Evolutionary conservation across 2,113 vertebrate species (phyloP), one percentile per base, ranked within the genome.

Genomic region (Cyphomyrus discorhynchus): DNA sequence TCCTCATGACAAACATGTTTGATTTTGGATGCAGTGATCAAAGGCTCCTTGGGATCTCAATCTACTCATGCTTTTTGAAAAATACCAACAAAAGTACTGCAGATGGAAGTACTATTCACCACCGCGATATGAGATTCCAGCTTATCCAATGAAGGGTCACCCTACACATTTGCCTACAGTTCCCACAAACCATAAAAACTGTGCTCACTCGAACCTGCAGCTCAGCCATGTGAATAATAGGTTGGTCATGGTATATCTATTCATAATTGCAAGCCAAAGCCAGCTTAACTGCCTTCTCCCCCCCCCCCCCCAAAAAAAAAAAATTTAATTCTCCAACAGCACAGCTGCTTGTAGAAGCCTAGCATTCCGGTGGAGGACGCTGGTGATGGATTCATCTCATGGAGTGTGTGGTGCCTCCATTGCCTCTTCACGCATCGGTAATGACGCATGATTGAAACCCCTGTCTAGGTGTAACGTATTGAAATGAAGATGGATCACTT

Each of bases 361-460:
- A 19, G 19, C 58, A 77, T 27, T n/a, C 0, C 11, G 5, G 19
- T 1, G 3, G 84, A 77, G 74, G 21, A 35, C 3, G 66, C 15
- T 6, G 1, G 85, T 88, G 86, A 90, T 87, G 52, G 89, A 90
- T 90, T 85, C 39, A 35, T 87, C 70, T 87, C 49, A 66, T 10
- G 11, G n/a, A 87, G 66, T 87, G 31, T 49, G 31, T 49, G 49
- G 56, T 27, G 35, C 24, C 42, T 80, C 89, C n/a, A 3, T 47
- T 50, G 49, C 66, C 10, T 17, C 89, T 90, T 58, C 62, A 88
- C 49, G 89, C 89, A 56, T 86, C 47, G 35, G 24, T 90, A 90
- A 90, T 90, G 89, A 77, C 49, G 15, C 66, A 53, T 90, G 89
- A 90, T 90, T 74, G 89, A 90, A 90, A 80, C 47, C 62, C 85